A percentile compares a stretch with the other conserved stretches of the same genome.
These are phyloP conservation scores for Calidris pygmaea DNA, from an alignment of 2,113 vertebrate species.

Conservation along the genomic window DNA sequence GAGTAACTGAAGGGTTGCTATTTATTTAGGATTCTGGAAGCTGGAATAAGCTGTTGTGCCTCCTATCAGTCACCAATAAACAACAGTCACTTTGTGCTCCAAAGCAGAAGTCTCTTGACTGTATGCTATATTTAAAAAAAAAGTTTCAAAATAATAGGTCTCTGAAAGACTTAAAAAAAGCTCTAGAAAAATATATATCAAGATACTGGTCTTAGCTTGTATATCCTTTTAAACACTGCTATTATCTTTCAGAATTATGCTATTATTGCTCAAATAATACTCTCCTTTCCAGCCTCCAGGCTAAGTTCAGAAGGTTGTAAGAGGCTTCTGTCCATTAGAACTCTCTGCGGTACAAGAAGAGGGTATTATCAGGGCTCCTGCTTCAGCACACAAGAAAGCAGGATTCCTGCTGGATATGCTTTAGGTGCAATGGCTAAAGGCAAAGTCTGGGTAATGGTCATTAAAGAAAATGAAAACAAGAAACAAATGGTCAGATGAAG, in stretches of 20 bases:
- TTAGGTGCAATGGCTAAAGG: neutral
- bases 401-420: neutral
- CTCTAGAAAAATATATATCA: neutral
- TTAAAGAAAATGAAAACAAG: conserved; percentile 5
- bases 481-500: neutral
- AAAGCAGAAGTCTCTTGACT: neutral
- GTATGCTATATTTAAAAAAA: neutral
- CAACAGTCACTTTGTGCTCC: neutral
- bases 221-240: neutral
- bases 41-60: neutral
- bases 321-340: neutral
- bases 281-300: neutral
- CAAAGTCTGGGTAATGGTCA: neutral
- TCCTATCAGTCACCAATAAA: neutral
- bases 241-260: neutral
- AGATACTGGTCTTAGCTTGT: neutral
- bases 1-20: neutral
- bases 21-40: conserved; percentile 18
- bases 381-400: neutral
- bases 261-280: neutral
- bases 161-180: neutral
- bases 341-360: neutral
- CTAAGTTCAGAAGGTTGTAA: neutral
- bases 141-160: neutral
- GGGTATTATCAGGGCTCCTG: neutral